phyloP scores from a whole-genome alignment of 2,888 invertebrate species.

The Glyphotaelius pellucidus region DNA sequence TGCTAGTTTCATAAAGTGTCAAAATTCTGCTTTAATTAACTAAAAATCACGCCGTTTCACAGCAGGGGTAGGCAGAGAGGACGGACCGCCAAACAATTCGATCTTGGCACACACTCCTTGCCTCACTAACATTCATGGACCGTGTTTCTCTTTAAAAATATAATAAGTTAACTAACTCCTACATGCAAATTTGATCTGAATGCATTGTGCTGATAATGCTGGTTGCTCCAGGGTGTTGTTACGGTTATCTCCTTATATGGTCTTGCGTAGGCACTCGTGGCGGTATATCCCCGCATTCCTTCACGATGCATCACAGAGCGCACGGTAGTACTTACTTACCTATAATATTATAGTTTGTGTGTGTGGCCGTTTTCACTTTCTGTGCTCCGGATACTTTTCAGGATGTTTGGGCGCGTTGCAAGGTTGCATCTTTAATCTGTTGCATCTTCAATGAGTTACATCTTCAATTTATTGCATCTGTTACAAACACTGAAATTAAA shows the following conservation, averaged over 20 bases:
- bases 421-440: neutral
- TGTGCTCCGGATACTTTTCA: neutral
- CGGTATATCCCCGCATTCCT: neutral
- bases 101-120: no score
- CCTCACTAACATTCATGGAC: no score
- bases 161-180: neutral
- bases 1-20: no score
- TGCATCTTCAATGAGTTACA: neutral
- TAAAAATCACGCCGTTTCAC: no score
- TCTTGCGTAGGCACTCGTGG: neutral
- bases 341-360: neutral
- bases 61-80: no score
- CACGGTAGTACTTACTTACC: neutral
- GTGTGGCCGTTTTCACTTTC: conserved; percentile 4
- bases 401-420: neutral
- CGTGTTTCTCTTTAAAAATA: no score
- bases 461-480: no score
- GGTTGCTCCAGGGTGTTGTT: neutral
- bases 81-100: no score
- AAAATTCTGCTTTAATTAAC: no score
- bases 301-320: neutral
- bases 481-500: no score
- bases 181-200: neutral
- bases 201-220: neutral
- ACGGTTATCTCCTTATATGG: neutral